Conservation (phyloP, 2,113 vertebrate genomes). For the Ranitomeya imitator region DNA sequence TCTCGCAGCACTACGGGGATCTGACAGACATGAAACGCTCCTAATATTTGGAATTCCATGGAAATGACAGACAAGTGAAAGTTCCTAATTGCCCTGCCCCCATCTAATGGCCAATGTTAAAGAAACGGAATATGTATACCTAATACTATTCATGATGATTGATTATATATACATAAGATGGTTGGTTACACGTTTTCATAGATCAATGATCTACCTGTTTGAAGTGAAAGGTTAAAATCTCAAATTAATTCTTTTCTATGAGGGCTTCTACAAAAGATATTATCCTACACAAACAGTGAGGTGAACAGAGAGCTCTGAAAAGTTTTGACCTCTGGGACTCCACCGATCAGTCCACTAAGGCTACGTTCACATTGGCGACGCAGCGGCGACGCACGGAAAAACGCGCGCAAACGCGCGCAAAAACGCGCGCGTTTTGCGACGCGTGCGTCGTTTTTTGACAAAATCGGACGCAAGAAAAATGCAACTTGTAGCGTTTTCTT, state of each 20-base stretch:
- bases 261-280: not conserved
- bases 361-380: too few relatives aligned
- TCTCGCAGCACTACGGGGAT: constrained; percentile 19
- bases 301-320: not conserved
- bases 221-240: not conserved
- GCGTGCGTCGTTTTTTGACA: too few relatives aligned
- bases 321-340: too few relatives aligned
- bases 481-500: too few relatives aligned
- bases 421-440: too few relatives aligned
- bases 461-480: too few relatives aligned
- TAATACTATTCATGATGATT: not conserved
- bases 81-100: constrained; percentile 2
- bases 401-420: too few relatives aligned
- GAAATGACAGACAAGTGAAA: constrained; percentile 38
- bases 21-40: constrained; percentile 50
- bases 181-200: not conserved
- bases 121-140: not conserved
- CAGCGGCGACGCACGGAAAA: too few relatives aligned
- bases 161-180: too few relatives aligned
- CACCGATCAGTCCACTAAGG: too few relatives aligned
- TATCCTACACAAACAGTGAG: not conserved
- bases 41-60: constrained; percentile 55
- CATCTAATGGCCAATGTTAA: not conserved
- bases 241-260: not conserved
- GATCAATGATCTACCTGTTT: not conserved